phyloP scores from a whole-genome alignment of 1,140 invertebrate genomes.

The Palaemon carinicauda region DNA sequence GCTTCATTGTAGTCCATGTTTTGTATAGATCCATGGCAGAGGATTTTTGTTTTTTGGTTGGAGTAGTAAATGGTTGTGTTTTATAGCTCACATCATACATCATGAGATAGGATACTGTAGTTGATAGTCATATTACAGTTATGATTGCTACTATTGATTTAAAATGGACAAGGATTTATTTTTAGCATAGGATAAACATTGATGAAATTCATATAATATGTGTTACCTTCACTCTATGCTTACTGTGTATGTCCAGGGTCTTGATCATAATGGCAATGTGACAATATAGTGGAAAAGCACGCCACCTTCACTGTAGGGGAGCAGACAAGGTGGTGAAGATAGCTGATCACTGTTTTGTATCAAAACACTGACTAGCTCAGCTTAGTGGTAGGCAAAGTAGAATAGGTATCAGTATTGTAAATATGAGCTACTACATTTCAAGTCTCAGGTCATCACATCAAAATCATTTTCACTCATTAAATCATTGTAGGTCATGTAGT shows the following conservation, averaged over 20 bases:
- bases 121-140: no score
- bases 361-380: constrained; percentile 29
- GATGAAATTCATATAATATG: no score
- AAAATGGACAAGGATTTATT: no score
- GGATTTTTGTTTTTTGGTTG: no score
- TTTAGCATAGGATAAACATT: no score
- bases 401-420: constrained; percentile 33
- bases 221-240: no score
- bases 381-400: constrained; percentile 16
- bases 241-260: neutral
- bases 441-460: constrained; percentile 51
- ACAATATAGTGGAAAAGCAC: neutral
- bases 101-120: no score
- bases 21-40: no score
- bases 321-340: constrained; percentile 37
- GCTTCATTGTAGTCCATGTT: neutral
- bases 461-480: neutral
- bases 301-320: constrained; percentile 42
- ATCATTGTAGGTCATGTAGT: constrained; percentile 23
- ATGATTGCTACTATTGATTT: no score
- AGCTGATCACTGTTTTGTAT: constrained; percentile 40
- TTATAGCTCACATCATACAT: no score
- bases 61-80: no score
- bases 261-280: neutral
- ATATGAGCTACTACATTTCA: constrained; percentile 29